Base-by-base conservation (phyloP, 2,888 invertebrate species). In the Chloroclystis v-ata region DNA sequence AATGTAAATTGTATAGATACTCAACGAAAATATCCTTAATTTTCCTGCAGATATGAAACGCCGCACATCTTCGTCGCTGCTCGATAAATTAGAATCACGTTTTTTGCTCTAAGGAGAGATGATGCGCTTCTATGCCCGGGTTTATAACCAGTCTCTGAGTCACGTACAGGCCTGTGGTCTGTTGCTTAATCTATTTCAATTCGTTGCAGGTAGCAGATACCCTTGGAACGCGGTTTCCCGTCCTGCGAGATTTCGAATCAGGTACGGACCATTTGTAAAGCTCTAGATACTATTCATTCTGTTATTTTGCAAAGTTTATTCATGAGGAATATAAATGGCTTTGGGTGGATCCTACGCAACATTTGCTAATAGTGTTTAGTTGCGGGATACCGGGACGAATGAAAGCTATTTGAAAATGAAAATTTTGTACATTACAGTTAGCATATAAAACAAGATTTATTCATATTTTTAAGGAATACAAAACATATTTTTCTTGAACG, bases 91-190 rank as follows among this genome's bases (percentile, higher is more conserved):
- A 35, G 11, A 33, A 35, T 35, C 33, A 20, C 14, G 14, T 14
- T 14, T 32, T 30, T 32, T 14, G 32, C 14, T 32, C n/a, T 14
- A n/a, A 1, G 14, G 14, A 32, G 14, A 9, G 13, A 14, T 12
- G 14, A 9, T 13, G 32, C 11, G 29, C 13, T 2, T 30, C 32
- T 7, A 14, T n/a, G 32, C 13, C 13, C 2, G 6, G 16, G n/a
- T 2, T 16, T 33, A 45, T 37, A 37, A 46, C 29, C 40, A 28
- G 54, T 54, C 54, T 44, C 49, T 47, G 49, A 61, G 67, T 72
- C 74, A 75, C 75, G 74, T 69, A 67, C 47, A 28, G 43, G 54
- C 43, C 53, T 67, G 73, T 61, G 70, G 72, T 71, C 59, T 63
- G 54, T 56, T 60, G 60, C 57, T 62, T 68, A 70, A 70, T 67